Base-by-base conservation (phyloP, 1,140 invertebrate genomes). In the Thaumatotibia leucotreta region DNA sequence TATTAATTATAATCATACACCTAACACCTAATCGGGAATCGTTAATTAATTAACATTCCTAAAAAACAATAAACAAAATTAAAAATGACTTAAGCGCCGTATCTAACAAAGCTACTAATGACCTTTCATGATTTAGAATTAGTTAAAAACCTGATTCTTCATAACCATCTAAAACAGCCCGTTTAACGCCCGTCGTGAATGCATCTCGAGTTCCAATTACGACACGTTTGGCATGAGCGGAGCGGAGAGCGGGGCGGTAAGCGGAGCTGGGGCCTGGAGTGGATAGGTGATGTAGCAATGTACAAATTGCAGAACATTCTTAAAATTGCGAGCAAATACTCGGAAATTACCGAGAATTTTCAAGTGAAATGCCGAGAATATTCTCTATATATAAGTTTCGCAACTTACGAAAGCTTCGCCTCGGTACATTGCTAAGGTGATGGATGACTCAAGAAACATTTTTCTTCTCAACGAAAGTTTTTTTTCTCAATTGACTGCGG, bases 131-230 rank as follows among this genome's bases (percentile, higher is more conserved):
- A 39, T 0, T 4, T 5, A 39, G 0, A 20, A 3, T 20, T 45
- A 8, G 1, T 39, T 4, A 20, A 45, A 45, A 58, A 58, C 52
- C 52, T 58, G 52, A 58, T 58, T 58, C 52, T 58, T 27, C 14
- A 58, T 58, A 58, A 49, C 62, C 69, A 75, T 72, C 73, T 75
- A 83, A 86, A 86, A 83, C 86, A 84, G 77, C 83, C 86, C 82
- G 80, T 88, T 86, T 82, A 84, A 82, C 75, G 72, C 71, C 72
- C 73, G 72, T 81, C 70, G 82, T 84, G 73, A 75, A 84, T 79
- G 80, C 82, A 84, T 89, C 86, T 87, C 86, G 83, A 82, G 74
- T 83, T 86, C 82, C 83, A 86, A 89, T 89, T 89, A 89, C 75
- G 83, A 80, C 79, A 76, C 76, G 78, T 69, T 61, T 63, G 29